Percentiles rank a stretch among this genome's conserved stretches.
These are phyloP conservation scores for Drosophila acutilabella DNA, from an alignment of 2,888 invertebrate genomes.

Conservation along the genomic window DNA sequence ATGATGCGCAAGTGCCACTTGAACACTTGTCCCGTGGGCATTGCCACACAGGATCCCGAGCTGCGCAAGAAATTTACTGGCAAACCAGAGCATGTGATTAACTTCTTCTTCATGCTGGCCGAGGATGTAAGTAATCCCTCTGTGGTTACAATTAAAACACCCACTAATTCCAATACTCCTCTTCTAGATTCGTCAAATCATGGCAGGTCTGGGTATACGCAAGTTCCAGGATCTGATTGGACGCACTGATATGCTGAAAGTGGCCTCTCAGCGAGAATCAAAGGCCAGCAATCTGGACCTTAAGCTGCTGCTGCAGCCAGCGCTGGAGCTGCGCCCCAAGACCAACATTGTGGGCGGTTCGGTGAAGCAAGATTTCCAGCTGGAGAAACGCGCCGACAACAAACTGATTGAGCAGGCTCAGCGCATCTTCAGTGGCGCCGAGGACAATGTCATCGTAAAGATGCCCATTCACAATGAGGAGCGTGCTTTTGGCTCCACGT, in stretches of 20 bases:
- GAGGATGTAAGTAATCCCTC: slow-evolving; percentile 91
- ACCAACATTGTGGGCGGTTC: slow-evolving; percentile 96
- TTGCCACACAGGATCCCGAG: slow-evolving; percentile 98
- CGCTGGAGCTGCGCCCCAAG: slow-evolving; percentile 94
- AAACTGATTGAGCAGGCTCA: slow-evolving; percentile 91
- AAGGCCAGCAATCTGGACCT: slow-evolving; percentile 95
- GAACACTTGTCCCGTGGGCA: slow-evolving; percentile 99
- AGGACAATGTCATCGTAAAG: slow-evolving; percentile 89
- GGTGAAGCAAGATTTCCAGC: slow-evolving; percentile 92
- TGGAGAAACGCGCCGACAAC: slow-evolving; percentile 94
- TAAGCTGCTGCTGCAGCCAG: slow-evolving; percentile 94
- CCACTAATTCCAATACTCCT: neutral
- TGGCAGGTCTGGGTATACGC: slow-evolving; percentile 96
- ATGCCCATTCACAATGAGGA: slow-evolving; percentile 96
- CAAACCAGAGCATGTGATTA: slow-evolving; percentile 98
- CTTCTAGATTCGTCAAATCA: slow-evolving; percentile 91
- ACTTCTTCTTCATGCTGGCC: slow-evolving; percentile 98
- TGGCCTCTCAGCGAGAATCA: slow-evolving; percentile 89
- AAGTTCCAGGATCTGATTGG: slow-evolving; percentile 96
- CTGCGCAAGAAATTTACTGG: slow-evolving; percentile 98
- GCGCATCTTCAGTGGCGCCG: slow-evolving; percentile 90
- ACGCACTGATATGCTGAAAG: slow-evolving; percentile 94
- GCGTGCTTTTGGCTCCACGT: slow-evolving; percentile 96
- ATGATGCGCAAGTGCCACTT: slow-evolving; percentile 99
- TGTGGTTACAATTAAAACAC: neutral